phyloP scores from a whole-genome alignment of 2,797 vertebrate species.

The Euphonia xanthogaster region DNA sequence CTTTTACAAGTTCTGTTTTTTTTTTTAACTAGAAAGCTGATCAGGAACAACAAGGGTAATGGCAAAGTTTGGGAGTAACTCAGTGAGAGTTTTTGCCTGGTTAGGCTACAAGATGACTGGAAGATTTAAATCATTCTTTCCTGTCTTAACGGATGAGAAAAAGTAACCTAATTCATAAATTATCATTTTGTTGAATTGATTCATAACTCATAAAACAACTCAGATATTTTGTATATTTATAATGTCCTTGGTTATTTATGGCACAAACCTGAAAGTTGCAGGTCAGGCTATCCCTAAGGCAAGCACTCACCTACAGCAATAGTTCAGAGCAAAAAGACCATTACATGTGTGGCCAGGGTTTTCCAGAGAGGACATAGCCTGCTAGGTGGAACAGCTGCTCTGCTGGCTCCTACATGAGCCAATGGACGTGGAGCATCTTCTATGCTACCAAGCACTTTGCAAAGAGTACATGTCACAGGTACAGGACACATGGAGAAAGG shows the following conservation, averaged over 20 bases:
- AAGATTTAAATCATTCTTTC: not conserved
- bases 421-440: not conserved
- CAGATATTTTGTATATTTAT: not conserved
- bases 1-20: accelerated
- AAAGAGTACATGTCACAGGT: not conserved
- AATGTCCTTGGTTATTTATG: not conserved
- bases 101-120: not conserved
- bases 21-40: not conserved
- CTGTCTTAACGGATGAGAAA: not conserved
- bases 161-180: not conserved
- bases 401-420: not conserved
- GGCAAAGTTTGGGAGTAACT: not conserved
- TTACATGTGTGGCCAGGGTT: not conserved
- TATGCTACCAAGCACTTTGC: not conserved
- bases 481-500: not conserved
- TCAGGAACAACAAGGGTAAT: not conserved
- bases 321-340: not conserved
- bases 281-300: not conserved
- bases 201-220: not conserved
- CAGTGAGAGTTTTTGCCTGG: not conserved
- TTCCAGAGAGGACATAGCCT: not conserved
- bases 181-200: not conserved
- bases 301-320: not conserved
- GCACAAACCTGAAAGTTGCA: not conserved
- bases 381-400: not conserved